Evolutionary conservation across 1,140 invertebrate genomes (phyloP), one percentile per base, ranked within the genome.

Genomic region (Drosophila elegans): DNA sequence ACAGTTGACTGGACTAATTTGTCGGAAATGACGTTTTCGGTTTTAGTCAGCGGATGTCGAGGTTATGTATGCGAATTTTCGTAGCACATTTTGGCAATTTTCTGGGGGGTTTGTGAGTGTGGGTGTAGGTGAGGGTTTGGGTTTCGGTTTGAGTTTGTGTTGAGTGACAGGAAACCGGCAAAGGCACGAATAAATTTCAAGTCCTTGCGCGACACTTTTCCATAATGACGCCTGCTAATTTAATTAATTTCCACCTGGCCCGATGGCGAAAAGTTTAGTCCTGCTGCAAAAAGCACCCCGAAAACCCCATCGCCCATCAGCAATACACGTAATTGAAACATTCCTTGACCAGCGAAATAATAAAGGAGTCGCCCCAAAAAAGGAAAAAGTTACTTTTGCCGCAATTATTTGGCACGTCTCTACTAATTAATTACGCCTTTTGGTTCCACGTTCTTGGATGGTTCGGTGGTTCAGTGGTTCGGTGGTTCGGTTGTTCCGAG

Each of bases 351-450:
- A 72, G 66, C 57, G 78, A 86, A 67, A 72, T 79, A 75, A 88
- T 77, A 81, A 74, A 78, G 62, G 77, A 75, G 80, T 60, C 77
- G 55, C 62, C 61, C 55, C 29, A 51, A 56, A 73, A 74, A 71
- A 61, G 63, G 62, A 48, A 86, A 86, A 86, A 86, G 79, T 86
- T 88, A 89, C 82, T 86, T 86, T 62, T 79, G 46, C 82, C 75
- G 82, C 82, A 86, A 86, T 86, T 86, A 86, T 86, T 88, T 86
- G 83, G 83, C 82, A 86, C 82, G 82, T 86, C 83, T 80, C 72
- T 59, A 89, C 84, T 88, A 88, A 88, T 88, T 88, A 88, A 88
- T 88, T 88, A 89, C 83, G 83, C 84, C 83, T 88, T 86, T 88
- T 89, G 75, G 79, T 39, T 80, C 63, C 63, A 73, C 71, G 66